Evolutionary conservation across 2,797 vertebrate species (phyloP), one percentile per base, ranked within the genome.

Genomic region (Huso huso): DNA sequence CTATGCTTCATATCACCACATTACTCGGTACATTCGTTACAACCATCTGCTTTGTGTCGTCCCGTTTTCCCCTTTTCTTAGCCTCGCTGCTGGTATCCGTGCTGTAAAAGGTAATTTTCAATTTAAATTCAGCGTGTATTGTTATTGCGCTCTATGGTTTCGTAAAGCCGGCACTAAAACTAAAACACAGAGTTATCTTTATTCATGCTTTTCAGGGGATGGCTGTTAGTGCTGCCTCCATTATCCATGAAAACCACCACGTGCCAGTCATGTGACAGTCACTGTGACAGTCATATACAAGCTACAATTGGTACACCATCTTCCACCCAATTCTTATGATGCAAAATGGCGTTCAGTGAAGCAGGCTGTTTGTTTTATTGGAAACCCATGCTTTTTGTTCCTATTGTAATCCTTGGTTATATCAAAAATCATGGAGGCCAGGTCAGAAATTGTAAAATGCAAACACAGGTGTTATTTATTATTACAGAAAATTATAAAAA

Each of bases 81-180:
- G 63, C 72, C 71, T 63, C 48, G 50, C 37, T 51, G 61, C 59
- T 68, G 37, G 66, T 13, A 48, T 66, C 60, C 62, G 49, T 52
- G 71, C 70, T 64, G 67, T 69, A 68, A 68, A 73, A 71, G 69
- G 67, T 73, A 70, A 70, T 72, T 71, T 73, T 76, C 67, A 69
- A 74, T 72, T 70, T 71, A 74, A 79, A 73, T 72, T 68, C 63
- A 68, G 51, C 62, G 70, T 51, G 48, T 65, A 66, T 67, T 64
- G 68, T 73, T 70, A 78, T 70, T 74, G 63, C 71, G 51, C 61
- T 63, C 7, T 50, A 68, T 62, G 63, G n/a, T 23, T 51, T 66
- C 55, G 12, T 70, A 64, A 64, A 66, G 69, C 69, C 5, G 23
- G 10, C 64, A 51, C 58, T 63, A 67, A 66, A 59, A 10, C 3